Evolutionary conservation across 2,113 vertebrate species (phyloP), one percentile per base, ranked within the genome.

Genomic region (Catharus bicknelli): DNA sequence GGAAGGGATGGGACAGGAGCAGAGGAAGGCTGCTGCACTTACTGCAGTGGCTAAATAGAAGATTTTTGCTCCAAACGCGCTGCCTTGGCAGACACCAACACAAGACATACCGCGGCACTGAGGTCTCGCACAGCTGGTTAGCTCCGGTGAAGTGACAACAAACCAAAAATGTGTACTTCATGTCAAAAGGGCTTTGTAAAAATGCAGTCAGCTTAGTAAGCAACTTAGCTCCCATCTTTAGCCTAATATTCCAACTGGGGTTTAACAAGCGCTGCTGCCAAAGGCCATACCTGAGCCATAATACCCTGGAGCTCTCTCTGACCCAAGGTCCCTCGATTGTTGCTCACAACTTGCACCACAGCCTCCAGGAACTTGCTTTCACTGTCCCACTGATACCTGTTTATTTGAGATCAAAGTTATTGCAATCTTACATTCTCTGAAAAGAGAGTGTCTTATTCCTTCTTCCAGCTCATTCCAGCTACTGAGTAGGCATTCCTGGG

Each of bases 11-110:
- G 45, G 45, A 47, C 45, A 47, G 45, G 16, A 19, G 38, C n/a
- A 10, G 42, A 29, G 26, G 8, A 12, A 43, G 22, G 13, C 30
- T 32, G 63, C 30, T 13, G 2, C 14, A 0, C 21, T 21, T 8
- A 1, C 1, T 5, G 18, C 3, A 16, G 32, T 1, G 10, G 3
- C 45, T 14, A 14, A 57, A 36, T 5, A 25, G 55, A 2, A 2
- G 1, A 3, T 8, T 36, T 58, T 40, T 47, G 19, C 23, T 22
- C 22, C 18, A n/a, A 11, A 43, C 2, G 5, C 4, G 16, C 48
- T 48, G 40, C 19, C 43, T 9, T 3, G 20, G 32, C 32, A 26
- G 45, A 17, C 45, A 16, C 21, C 2, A 19, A 3, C 0, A 2
- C 32, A 10, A 45, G 16, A 22, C 22, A 54, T 26, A 13, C 18